phyloP scores from a whole-genome alignment of 2,113 vertebrate species.

The Muscicapa adusta region DNA sequence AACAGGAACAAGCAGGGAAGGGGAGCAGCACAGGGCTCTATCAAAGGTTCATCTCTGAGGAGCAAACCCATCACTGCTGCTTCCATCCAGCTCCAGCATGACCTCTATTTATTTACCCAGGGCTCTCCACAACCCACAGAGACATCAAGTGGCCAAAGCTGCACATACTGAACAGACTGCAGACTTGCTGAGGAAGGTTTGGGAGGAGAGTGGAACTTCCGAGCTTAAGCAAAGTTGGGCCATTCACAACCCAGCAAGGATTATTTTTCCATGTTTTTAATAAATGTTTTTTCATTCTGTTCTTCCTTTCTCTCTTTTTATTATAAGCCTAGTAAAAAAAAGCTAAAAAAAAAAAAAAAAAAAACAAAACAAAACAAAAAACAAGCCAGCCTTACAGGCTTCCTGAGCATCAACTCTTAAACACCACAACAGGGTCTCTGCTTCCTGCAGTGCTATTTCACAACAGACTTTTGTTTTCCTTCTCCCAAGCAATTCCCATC shows the following conservation, averaged over 20 bases:
- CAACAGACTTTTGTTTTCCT: neutral
- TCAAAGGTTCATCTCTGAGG: neutral
- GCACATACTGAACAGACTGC: neutral
- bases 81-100: neutral
- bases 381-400: neutral
- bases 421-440: neutral
- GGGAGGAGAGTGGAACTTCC: neutral
- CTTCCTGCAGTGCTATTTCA: neutral
- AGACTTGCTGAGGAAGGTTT: neutral
- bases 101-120: neutral
- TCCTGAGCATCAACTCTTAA: neutral
- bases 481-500: neutral
- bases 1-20: neutral
- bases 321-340: neutral
- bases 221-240: neutral
- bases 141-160: slow-evolving; percentile 31
- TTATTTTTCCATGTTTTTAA: neutral
- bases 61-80: neutral
- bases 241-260: neutral
- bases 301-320: neutral
- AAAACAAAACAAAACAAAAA: too few species aligned
- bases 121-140: neutral
- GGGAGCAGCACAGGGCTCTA: neutral
- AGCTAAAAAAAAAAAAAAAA: too few species aligned
- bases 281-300: neutral